Base-by-base conservation (phyloP, 2,797 vertebrate genomes). In the Sebastes flavidus region DNA sequence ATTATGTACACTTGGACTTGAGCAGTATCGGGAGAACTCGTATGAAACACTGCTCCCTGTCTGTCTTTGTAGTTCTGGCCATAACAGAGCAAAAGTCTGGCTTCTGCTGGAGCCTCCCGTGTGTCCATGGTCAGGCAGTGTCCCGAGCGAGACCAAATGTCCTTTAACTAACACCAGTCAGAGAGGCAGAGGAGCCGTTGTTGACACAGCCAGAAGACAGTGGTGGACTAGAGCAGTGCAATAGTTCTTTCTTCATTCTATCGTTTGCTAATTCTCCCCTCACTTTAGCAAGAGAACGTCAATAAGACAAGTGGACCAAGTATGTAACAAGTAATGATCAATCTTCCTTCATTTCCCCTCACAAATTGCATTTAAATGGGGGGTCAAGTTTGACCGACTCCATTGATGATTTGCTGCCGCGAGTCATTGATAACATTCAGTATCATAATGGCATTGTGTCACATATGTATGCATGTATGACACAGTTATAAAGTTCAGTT, bases 1-100 rank as follows among this genome's bases (percentile, higher is more conserved):
- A 94, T 90, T 95, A 95, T 96, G 91, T 95, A 95, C 96, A 96
- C 74, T 77, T 85, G 67, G 88, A 91, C 80, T 85, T 84, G 87
- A 95, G 92, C 83, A 92, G 72, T 76, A 76, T 81, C 34, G 8
- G 59, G 62, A 67, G 66, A 87, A 89, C 78, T 86, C 13, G 11
- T 72, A 72, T 76, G 77, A 90, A 81, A 88, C 83, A 76, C 79
- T 63, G 81, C 69, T 38, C 78, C 69, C 75, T 74, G 49, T 58
- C 68, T 71, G 25, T 80, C 68, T 83, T 80, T 77, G 72, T 58
- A 56, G 73, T 68, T 86, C 76, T 77, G 77, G 36, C 61, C 58
- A 24, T 25, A 65, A 34, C 71, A 70, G 72, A 82, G 75, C 62
- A 84, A 76, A 83, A n/a, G 52, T 82, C 55, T 80, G 78, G 69